Conservation (phyloP, 2,113 vertebrate species). For the Taxidea taxus region DNA sequence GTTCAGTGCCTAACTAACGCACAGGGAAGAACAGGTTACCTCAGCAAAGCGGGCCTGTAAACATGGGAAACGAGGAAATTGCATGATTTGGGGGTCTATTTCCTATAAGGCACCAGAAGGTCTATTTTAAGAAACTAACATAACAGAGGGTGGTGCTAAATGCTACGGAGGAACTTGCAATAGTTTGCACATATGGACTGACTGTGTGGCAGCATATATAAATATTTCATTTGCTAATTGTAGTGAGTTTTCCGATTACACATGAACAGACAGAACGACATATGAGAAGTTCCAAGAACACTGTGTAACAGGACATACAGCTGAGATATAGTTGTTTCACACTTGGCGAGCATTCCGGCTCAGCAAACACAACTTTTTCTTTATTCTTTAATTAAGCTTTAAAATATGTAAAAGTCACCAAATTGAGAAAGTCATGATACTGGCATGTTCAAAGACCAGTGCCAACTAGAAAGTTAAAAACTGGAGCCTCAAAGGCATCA, state of each 20-base stretch:
- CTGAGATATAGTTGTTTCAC: constrained; percentile 63
- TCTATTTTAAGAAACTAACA: constrained; percentile 45
- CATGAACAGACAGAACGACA: constrained; percentile 69
- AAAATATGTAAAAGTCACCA: constrained; percentile 62
- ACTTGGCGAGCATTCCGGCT: constrained; percentile 45
- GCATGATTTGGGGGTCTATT: not conserved
- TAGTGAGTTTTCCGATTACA: constrained; percentile 65
- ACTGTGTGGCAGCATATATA: constrained; percentile 67
- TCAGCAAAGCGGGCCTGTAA: not conserved
- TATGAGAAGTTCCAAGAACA: constrained; percentile 74
- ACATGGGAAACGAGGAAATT: not conserved
- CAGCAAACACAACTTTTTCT: constrained; percentile 43
- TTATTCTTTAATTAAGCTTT: constrained; percentile 69
- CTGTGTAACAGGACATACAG: constrained; percentile 72
- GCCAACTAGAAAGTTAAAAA: constrained; percentile 54
- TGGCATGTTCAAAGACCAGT: constrained; percentile 13
- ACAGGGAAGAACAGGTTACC: not conserved
- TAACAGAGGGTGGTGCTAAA: constrained; percentile 57
- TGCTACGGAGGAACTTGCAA: constrained; percentile 54
- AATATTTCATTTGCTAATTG: constrained; percentile 73
- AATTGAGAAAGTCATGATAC: constrained; percentile 36
- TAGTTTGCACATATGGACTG: constrained; percentile 73
- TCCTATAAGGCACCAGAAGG: not conserved
- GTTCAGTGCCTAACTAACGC: not conserved
- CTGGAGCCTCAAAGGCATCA: not conserved